These are phyloP conservation scores for Neoaliturus tenellus DNA, from an alignment of 2,888 invertebrate species.

Conservation along the genomic window DNA sequence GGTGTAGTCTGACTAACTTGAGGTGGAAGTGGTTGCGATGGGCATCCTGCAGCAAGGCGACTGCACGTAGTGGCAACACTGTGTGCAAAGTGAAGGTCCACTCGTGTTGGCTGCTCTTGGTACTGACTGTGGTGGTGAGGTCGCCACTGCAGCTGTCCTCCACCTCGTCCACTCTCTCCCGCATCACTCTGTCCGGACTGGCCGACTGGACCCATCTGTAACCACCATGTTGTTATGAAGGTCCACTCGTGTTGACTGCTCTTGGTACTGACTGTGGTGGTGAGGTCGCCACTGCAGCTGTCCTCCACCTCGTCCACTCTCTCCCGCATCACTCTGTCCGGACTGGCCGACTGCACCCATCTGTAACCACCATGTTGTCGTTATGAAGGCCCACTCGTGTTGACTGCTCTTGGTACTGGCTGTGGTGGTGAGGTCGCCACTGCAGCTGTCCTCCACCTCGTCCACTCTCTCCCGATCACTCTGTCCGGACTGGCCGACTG, in stretches of 20 bases:
- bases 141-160: conserved; percentile 78
- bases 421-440: conserved; percentile 77
- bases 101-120: conserved; percentile 77
- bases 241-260: too few species aligned
- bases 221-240: background rate
- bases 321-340: conserved; percentile 79
- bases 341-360: conserved; percentile 78
- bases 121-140: conserved; percentile 78
- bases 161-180: conserved; percentile 77
- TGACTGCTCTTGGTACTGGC: conserved; percentile 79
- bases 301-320: conserved; percentile 78
- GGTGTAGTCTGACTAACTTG: too few species aligned
- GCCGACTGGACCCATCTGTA: conserved; percentile 76
- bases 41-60: conserved; percentile 82
- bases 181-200: conserved; percentile 79
- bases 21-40: conserved; percentile 81
- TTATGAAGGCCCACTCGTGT: conserved; percentile 77
- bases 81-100: conserved; percentile 79
- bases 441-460: conserved; percentile 77
- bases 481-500: conserved; percentile 79
- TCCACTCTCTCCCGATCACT: conserved; percentile 79
- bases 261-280: conserved; percentile 76
- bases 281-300: conserved; percentile 76
- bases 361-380: conserved; percentile 53
- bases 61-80: conserved; percentile 75